Evolutionary conservation across 2,797 vertebrate species (phyloP).

Genomic region (Lepilemur ruficaudatus): DNA sequence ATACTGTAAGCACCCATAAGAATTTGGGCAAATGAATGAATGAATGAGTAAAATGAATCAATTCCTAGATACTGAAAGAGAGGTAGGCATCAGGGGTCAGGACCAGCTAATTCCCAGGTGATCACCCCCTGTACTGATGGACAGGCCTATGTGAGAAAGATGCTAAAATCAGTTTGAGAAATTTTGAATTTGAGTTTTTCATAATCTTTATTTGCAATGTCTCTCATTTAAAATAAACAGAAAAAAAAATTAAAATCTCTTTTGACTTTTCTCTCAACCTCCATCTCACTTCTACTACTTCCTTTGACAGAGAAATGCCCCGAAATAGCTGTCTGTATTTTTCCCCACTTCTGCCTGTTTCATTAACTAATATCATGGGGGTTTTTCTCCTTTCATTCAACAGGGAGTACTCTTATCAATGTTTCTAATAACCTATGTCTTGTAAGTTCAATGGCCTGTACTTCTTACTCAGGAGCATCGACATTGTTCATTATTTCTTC

Average conservation of each 20-base stretch:
- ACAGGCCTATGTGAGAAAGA: not conserved
- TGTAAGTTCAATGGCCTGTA: not conserved
- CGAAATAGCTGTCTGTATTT: not conserved
- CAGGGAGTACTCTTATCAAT: too few relatives aligned
- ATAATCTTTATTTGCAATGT: not conserved
- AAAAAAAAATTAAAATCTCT: not conserved
- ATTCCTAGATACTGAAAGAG: not conserved
- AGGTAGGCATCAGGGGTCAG: not conserved
- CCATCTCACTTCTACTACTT: not conserved
- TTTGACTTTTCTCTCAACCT: not conserved
- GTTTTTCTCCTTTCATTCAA: not conserved
- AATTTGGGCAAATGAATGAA: not conserved
- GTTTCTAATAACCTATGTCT: not conserved
- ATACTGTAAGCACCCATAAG: not conserved
- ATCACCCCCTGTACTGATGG: not conserved
- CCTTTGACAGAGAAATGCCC: not conserved
- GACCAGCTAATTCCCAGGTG: not conserved
- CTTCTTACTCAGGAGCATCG: not conserved
- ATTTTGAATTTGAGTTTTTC: not conserved
- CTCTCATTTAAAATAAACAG: not conserved
- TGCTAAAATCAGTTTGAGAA: not conserved
- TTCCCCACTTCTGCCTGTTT: not conserved
- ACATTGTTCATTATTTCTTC: not conserved
- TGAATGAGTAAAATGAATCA: not conserved
- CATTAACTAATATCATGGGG: too few relatives aligned